phyloP scores from a whole-genome alignment of 1,140 invertebrate genomes.

The Hylyphantes graminicola region DNA sequence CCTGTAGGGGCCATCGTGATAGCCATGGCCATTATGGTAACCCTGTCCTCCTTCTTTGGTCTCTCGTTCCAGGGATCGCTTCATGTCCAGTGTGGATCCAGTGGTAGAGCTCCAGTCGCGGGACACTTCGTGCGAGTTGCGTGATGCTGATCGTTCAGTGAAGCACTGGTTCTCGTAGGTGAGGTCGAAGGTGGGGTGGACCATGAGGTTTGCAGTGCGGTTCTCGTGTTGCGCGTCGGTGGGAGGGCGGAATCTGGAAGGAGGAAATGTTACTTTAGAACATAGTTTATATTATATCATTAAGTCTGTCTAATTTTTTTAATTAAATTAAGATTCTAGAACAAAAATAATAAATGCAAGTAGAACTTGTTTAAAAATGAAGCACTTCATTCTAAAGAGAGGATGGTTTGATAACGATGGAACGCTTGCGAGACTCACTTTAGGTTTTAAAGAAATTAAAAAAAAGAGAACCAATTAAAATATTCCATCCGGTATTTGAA shows the following conservation, averaged over 20 bases:
- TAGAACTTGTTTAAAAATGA: too few species aligned
- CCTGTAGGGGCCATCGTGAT: slow-evolving; percentile 34
- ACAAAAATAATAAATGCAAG: too few species aligned
- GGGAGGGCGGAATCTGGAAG: slow-evolving; percentile 61
- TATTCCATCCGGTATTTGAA: too few species aligned
- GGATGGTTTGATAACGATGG: too few species aligned
- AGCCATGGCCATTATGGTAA: not conserved
- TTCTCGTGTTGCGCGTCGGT: slow-evolving; percentile 64
- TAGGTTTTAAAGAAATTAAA: too few species aligned
- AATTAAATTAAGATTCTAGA: too few species aligned
- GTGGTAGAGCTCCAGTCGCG: slow-evolving; percentile 63
- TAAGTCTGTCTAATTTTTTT: too few species aligned
- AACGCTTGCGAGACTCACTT: too few species aligned
- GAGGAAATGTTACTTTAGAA: not conserved
- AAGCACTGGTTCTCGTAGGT: slow-evolving; percentile 85
- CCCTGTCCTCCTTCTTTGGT: slow-evolving; percentile 5
- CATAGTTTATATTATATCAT: too few species aligned
- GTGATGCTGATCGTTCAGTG: slow-evolving; percentile 58
- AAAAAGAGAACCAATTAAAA: too few species aligned
- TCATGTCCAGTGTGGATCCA: slow-evolving; percentile 64
- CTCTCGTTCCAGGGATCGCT: slow-evolving; percentile 51
- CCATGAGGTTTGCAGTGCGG: slow-evolving; percentile 64
- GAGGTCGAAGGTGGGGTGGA: slow-evolving; percentile 78
- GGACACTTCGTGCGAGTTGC: slow-evolving; percentile 58
- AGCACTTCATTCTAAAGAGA: too few species aligned